phyloP scores from a whole-genome alignment of 1,140 invertebrate genomes.

The Cydia pomonella region DNA sequence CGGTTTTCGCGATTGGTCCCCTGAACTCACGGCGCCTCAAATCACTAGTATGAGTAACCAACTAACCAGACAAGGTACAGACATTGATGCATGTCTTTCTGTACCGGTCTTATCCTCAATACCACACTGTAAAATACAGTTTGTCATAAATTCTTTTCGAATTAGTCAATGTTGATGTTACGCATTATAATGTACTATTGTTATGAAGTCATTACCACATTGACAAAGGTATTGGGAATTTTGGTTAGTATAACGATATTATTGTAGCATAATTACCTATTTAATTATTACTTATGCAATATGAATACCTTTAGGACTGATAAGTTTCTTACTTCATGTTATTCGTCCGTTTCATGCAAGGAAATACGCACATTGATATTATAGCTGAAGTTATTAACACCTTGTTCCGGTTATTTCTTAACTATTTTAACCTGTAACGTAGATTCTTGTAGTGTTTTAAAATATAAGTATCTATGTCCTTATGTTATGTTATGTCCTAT shows the following conservation, averaged over 20 bases:
- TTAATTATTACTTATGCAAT: neutral
- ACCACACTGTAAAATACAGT: neutral
- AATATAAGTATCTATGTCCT: too few relatives aligned
- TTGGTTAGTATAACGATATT: neutral
- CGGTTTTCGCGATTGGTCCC: too few relatives aligned
- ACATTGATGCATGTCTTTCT: too few relatives aligned
- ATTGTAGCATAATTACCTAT: neutral
- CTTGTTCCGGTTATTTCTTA: too few relatives aligned
- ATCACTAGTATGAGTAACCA: too few relatives aligned
- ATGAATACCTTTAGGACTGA: neutral
- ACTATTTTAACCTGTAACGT: too few relatives aligned
- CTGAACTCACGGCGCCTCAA: too few relatives aligned
- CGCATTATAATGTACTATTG: constrained; percentile 17
- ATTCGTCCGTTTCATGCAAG: neutral
- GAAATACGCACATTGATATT: neutral
- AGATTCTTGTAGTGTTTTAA: too few relatives aligned
- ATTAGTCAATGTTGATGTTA: constrained; percentile 20
- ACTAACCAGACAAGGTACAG: too few relatives aligned
- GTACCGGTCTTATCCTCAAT: neutral
- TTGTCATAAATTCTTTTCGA: constrained; percentile 13
- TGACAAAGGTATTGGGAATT: constrained; percentile 12
- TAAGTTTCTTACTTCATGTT: neutral
- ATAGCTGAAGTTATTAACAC: too few relatives aligned
- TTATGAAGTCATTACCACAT: constrained; percentile 10
- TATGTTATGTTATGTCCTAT: too few relatives aligned